Percentiles rank a stretch among this genome's conserved stretches.
Conservation (phyloP, 2,113 vertebrate species). For the Patagioenas fasciata region DNA sequence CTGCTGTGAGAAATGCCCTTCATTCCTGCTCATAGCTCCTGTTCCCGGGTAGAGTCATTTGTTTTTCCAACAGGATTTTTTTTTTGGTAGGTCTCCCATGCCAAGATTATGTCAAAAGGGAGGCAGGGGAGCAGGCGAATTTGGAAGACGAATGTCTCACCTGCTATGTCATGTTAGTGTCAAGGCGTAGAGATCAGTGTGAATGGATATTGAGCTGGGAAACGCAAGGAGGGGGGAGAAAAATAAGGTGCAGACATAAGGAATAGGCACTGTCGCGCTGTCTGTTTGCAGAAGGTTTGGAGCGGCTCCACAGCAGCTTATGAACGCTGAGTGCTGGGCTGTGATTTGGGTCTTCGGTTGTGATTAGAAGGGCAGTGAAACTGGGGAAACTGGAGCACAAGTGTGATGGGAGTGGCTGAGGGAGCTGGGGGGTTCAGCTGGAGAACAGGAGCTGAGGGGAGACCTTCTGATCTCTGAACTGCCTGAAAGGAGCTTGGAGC, state of each 20-base stretch:
- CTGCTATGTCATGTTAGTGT: constrained; percentile 73
- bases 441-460: too few relatives aligned
- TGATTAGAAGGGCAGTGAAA: too few relatives aligned
- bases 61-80: background rate
- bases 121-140: background rate
- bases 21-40: background rate
- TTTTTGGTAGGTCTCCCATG: background rate
- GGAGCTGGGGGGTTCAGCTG: too few relatives aligned
- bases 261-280: background rate
- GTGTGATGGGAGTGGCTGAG: too few relatives aligned
- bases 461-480: too few relatives aligned
- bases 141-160: constrained; percentile 69
- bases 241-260: background rate
- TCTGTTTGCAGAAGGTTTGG: background rate
- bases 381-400: too few relatives aligned
- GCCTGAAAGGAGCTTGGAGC: too few relatives aligned
- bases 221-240: background rate
- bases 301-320: background rate
- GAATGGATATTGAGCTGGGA: background rate
- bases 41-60: background rate
- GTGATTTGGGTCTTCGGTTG: too few relatives aligned
- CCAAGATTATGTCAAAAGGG: constrained; percentile 23
- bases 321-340: too few relatives aligned
- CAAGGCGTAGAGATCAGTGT: background rate
- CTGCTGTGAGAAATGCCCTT: background rate